Evolutionary conservation across 2,113 vertebrate genomes (phyloP).

Genomic region (Damaliscus lunatus): DNA sequence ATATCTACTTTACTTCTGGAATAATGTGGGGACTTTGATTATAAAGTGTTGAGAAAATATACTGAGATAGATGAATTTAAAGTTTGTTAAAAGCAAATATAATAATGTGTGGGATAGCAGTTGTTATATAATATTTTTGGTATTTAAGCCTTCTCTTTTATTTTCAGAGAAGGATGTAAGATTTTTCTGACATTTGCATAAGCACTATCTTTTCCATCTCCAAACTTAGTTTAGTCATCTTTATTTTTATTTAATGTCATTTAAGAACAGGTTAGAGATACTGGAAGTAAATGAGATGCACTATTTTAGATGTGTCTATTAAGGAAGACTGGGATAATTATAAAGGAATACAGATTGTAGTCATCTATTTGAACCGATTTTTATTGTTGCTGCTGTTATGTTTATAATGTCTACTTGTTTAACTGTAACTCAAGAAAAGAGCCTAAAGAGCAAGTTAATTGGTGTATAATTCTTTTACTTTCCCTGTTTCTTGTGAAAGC

Average conservation of each 20-base stretch:
- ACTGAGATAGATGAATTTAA: neutral
- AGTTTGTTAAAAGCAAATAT: neutral
- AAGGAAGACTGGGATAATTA: neutral
- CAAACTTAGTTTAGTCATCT: neutral
- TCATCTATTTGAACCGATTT: neutral
- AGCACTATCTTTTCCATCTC: neutral
- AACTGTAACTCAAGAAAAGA: neutral
- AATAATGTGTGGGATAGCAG: neutral
- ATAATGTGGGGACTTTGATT: neutral
- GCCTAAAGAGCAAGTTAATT: neutral
- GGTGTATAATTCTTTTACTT: neutral
- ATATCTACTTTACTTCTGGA: neutral
- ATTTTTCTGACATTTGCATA: neutral
- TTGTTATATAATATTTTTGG: neutral
- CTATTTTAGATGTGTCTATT: neutral
- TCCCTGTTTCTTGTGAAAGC: neutral
- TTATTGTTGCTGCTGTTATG: neutral
- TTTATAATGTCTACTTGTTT: neutral
- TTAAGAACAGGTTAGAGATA: neutral
- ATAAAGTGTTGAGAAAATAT: neutral
- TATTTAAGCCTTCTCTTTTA: neutral
- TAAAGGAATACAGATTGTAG: neutral
- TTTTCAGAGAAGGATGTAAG: neutral
- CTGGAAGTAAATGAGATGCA: slow-evolving; percentile 4
- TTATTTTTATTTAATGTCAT: neutral